Evolutionary conservation across 2,888 invertebrate genomes (phyloP).

Genomic region (Cetonia aurata): DNA sequence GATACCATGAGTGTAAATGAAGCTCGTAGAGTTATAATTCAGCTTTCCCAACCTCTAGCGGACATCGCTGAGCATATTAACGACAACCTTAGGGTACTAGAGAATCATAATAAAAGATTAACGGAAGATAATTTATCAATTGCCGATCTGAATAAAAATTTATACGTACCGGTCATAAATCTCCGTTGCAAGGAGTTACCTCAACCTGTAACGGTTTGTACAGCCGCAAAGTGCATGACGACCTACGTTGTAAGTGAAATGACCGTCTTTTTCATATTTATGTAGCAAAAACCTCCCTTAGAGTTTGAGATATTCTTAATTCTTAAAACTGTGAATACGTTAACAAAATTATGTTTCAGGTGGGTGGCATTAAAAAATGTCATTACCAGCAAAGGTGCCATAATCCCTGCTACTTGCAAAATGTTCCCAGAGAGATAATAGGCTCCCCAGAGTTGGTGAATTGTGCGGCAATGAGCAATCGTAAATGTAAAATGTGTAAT

Average conservation of each 20-base stretch:
- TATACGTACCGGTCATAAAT: conserved; percentile 50
- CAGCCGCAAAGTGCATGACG: conserved; percentile 50
- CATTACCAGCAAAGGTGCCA: conserved; percentile 61
- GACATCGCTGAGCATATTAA: conserved; percentile 61
- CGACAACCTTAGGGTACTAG: conserved; percentile 58
- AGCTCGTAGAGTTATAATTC: conserved; percentile 59
- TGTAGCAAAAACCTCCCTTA: too few species aligned
- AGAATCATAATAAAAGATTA: conserved; percentile 53
- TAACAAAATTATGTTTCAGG: conserved; percentile 49
- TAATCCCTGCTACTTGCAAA: conserved; percentile 60
- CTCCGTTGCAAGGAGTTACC: conserved; percentile 43
- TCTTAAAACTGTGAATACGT: too few species aligned
- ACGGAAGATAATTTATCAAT: conserved; percentile 45
- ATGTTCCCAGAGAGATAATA: conserved; percentile 59
- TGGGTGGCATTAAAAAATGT: conserved; percentile 56
- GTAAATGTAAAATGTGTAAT: conserved; percentile 55
- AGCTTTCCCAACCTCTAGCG: conserved; percentile 61
- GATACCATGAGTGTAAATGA: conserved; percentile 61
- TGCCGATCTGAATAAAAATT: conserved; percentile 42
- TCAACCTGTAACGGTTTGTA: conserved; percentile 51
- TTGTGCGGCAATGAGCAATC: conserved; percentile 58
- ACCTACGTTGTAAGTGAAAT: conserved; percentile 48
- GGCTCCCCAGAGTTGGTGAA: conserved; percentile 57
- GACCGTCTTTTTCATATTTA: not conserved
- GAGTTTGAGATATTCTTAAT: too few species aligned